These are phyloP conservation scores for Drosophila phalerata DNA, from an alignment of 2,888 invertebrate species.

Conservation along the genomic window DNA sequence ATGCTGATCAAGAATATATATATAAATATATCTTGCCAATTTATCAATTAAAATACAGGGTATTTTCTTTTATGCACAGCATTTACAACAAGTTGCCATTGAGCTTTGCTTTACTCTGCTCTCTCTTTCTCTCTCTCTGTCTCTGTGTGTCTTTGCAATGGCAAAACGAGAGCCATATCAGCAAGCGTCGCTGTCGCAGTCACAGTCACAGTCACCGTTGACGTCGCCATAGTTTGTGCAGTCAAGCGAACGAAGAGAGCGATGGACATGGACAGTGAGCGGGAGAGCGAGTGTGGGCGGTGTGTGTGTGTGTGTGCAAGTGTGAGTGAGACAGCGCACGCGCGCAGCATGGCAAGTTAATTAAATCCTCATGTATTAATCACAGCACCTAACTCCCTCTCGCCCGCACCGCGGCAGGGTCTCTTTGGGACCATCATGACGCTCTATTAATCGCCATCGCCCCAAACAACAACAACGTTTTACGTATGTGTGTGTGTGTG, in stretches of 20 bases:
- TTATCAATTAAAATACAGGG: slow-evolving; percentile 53
- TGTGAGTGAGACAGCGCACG: slow-evolving; percentile 61
- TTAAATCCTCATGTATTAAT: slow-evolving; percentile 84
- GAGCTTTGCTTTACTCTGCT: slow-evolving; percentile 25
- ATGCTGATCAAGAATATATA: background rate
- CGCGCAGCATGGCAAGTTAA: slow-evolving; percentile 77
- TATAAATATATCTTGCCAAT: slow-evolving; percentile 20
- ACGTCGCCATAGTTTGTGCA: slow-evolving; percentile 58
- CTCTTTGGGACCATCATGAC: slow-evolving; percentile 33
- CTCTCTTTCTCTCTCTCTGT: slow-evolving; percentile 9
- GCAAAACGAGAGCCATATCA: slow-evolving; percentile 8
- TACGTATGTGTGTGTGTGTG: no score
- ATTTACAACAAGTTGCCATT: slow-evolving; percentile 59
- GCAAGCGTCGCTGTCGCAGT: slow-evolving; percentile 27
- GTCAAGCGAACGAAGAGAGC: slow-evolving; percentile 22
- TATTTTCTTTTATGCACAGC: slow-evolving; percentile 16
- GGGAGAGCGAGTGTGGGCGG: slow-evolving; percentile 45
- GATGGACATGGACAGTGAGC: slow-evolving; percentile 17
- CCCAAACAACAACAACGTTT: slow-evolving; percentile 48
- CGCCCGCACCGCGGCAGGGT: background rate
- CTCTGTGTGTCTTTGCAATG: no score
- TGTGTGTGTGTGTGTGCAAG: slow-evolving; percentile 25
- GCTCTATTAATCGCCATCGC: slow-evolving; percentile 77
- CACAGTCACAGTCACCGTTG: slow-evolving; percentile 15
- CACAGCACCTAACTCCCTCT: slow-evolving; percentile 74